A percentile compares a stretch with the other conserved stretches of the same genome.
Evolutionary conservation across 2,797 vertebrate genomes (phyloP).

Genomic region (Monodelphis domestica): DNA sequence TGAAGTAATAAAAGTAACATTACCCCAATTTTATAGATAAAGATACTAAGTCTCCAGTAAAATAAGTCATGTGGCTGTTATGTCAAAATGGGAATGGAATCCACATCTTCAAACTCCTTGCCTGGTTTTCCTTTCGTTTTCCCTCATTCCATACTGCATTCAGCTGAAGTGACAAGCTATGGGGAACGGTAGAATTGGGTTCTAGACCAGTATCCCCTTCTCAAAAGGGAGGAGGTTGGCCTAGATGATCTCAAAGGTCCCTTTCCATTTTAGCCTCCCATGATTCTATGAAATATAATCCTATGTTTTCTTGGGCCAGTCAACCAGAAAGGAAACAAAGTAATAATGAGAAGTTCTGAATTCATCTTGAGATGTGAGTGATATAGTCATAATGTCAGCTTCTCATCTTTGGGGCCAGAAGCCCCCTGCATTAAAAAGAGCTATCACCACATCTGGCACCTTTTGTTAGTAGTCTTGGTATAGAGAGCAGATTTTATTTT

Average conservation of each 20-base stretch:
- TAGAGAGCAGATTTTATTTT: background rate
- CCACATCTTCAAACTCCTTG: background rate
- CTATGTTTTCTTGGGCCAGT: background rate
- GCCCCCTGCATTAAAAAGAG: background rate
- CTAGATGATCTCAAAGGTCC: background rate
- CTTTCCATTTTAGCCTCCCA: background rate
- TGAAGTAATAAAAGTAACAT: background rate
- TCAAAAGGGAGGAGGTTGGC: background rate
- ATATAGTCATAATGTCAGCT: background rate
- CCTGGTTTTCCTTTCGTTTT: background rate
- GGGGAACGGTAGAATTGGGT: background rate
- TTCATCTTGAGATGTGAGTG: background rate
- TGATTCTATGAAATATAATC: background rate
- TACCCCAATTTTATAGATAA: background rate
- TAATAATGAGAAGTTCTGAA: background rate
- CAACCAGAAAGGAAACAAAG: background rate
- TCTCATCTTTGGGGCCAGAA: background rate
- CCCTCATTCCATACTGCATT: background rate
- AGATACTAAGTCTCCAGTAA: background rate
- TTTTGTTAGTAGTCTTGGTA: background rate
- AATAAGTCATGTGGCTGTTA: background rate
- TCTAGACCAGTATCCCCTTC: background rate
- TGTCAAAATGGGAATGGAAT: background rate
- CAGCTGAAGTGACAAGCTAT: background rate
- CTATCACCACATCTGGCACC: background rate